Evolutionary conservation across 2,888 invertebrate species (phyloP).

Genomic region (Drosophila engyochracea): DNA sequence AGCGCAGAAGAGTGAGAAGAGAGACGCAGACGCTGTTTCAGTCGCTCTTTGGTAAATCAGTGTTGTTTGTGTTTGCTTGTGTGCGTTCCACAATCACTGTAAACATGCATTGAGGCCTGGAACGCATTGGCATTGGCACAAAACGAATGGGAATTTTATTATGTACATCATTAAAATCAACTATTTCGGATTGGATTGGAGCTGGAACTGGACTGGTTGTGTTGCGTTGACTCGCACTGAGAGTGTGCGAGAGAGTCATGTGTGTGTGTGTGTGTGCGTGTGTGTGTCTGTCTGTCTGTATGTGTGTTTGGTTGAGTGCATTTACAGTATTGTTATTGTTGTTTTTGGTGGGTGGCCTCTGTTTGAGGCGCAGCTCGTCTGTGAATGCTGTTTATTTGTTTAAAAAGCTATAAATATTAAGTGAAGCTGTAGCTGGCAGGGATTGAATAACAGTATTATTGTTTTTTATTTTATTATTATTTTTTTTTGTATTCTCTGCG

Average conservation of each 20-base stretch:
- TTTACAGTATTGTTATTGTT: conserved; percentile 51
- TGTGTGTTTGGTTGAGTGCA: conserved; percentile 69
- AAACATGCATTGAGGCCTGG: conserved; percentile 67
- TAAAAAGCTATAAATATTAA: conserved; percentile 84
- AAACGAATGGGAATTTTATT: conserved; percentile 85
- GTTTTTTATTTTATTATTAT: conserved; percentile 28
- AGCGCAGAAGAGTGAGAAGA: conserved; percentile 10
- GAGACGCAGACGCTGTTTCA: conserved; percentile 18
- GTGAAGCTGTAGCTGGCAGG: conserved; percentile 61
- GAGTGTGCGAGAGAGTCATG: conserved; percentile 23
- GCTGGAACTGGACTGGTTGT: conserved; percentile 66
- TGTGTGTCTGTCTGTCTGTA: conserved; percentile 32
- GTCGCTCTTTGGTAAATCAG: conserved; percentile 71
- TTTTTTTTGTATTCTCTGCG: conserved; percentile 32
- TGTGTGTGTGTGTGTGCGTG: conserved; percentile 25
- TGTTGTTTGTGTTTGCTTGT: conserved; percentile 32
- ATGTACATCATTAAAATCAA: conserved; percentile 85
- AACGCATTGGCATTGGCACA: conserved; percentile 83
- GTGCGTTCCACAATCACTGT: conserved; percentile 75
- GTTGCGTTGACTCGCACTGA: conserved; percentile 25
- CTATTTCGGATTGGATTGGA: conserved; percentile 83
- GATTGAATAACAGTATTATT: conserved; percentile 33
- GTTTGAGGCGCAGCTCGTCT: conserved; percentile 52
- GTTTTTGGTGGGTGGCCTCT: conserved; percentile 59
- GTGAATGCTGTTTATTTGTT: conserved; percentile 83